Evolutionary conservation across 2,113 vertebrate genomes (phyloP), one percentile per base, ranked within the genome.

Genomic region (Porphyrio hochstetteri): DNA sequence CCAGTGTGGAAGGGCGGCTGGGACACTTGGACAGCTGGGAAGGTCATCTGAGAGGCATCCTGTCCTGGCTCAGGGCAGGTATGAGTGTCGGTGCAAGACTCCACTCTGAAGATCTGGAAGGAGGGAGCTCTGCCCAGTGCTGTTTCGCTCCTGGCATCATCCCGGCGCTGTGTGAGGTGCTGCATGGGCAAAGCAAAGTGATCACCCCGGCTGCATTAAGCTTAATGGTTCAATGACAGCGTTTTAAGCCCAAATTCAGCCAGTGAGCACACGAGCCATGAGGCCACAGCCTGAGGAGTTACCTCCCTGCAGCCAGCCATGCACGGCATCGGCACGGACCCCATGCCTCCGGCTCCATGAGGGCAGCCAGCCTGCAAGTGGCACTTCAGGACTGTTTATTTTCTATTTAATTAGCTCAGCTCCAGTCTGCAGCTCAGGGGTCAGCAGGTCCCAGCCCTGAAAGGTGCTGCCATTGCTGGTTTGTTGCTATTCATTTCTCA

Each of bases 191-290:
- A n/a, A 61, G 40, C 82, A 40, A n/a, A 33, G 18, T 3, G 0
- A 23, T 36, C 1, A 0, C 60, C 52, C 57, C 4, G 2, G 29
- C 38, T 59, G 67, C 17, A 2, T 44, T 14, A 4, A 20, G 31
- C 44, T 61, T 46, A 46, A 46, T 46, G 44, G 44, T 46, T 46
- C 48, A n/a, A 17, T 9, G 27, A 7, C 0, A 2, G 18, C 10
- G 17, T 3, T 69, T 69, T 23, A 13, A 35, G 52, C 75, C 57
- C 53, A 33, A 42, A 50, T 36, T 29, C 35, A 25, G 3, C 13
- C 67, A 20, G 4, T 2, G 23, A 61, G 16, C 16, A 0, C 16
- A 16, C 0, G 1, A 27, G 44, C 23, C 28, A 2, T 1, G 21
- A n/a, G 24, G 5, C 59, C 0, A 0, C 53, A 82, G 55, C 48